Conservation (phyloP, 2,113 vertebrate genomes). For the Salvelinus namaycush region DNA sequence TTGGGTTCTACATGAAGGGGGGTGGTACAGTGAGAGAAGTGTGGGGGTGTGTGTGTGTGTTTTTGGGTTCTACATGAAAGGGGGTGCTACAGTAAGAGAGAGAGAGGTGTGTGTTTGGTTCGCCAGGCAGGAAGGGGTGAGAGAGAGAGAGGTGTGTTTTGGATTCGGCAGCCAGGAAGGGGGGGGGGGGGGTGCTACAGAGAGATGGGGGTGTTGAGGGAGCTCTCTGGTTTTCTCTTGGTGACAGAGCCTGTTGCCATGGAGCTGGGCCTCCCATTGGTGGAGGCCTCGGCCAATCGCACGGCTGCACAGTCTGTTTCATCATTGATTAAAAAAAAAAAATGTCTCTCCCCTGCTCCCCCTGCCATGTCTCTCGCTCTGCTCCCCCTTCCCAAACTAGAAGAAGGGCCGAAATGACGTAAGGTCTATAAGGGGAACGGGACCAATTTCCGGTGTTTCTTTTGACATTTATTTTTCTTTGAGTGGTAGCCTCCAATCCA, state of each 20-base stretch:
- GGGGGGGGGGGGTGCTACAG: slow-evolving; percentile 34
- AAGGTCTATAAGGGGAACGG: slow-evolving; percentile 61
- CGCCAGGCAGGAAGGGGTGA: no score
- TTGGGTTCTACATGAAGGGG: no score
- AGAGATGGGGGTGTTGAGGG: slow-evolving; percentile 31
- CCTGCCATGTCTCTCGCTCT: neutral
- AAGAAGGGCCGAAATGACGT: slow-evolving; percentile 61
- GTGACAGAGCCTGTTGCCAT: slow-evolving; percentile 90
- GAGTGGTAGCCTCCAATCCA: no score
- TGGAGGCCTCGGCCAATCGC: slow-evolving; percentile 78
- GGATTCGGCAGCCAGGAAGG: slow-evolving; percentile 40
- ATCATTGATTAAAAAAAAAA: slow-evolving; percentile 69
- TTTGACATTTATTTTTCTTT: slow-evolving; percentile 31
- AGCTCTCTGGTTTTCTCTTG: slow-evolving; percentile 57
- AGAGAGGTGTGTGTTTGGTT: neutral
- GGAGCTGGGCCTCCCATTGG: slow-evolving; percentile 85
- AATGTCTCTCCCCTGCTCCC: neutral
- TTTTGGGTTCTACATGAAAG: no score
- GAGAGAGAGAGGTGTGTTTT: no score
- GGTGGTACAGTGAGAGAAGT: no score
- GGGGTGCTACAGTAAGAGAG: neutral
- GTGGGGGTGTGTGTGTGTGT: no score
- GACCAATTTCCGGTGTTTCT: slow-evolving; percentile 43
- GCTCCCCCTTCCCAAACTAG: slow-evolving; percentile 27
- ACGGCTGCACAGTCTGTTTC: slow-evolving; percentile 72